phyloP scores from a whole-genome alignment of 2,113 vertebrate species.

The Ammodytes marinus region DNA sequence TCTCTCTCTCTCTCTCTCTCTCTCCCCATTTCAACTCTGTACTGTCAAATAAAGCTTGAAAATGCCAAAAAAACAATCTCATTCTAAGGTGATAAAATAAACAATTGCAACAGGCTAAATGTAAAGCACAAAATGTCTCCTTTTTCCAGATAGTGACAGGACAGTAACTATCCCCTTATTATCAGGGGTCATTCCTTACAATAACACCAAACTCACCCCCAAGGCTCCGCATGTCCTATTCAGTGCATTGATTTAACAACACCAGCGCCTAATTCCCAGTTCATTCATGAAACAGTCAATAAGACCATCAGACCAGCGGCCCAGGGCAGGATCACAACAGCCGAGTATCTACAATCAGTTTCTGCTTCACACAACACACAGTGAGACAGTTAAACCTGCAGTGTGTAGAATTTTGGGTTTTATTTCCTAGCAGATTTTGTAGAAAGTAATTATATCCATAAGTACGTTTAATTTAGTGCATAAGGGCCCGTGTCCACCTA shows the following conservation, averaged over 20 bases:
- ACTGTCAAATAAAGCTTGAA: no score
- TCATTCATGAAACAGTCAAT: background rate
- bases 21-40: no score
- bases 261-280: background rate
- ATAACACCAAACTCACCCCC: background rate
- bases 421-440: no score
- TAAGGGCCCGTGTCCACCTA: no score
- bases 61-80: no score
- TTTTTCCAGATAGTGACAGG: background rate
- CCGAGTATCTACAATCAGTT: background rate
- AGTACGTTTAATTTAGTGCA: no score
- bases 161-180: background rate
- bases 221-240: background rate
- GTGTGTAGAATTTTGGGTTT: no score
- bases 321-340: background rate
- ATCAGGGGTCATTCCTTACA: background rate
- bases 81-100: no score
- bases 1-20: no score
- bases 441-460: no score
- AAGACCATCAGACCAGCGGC: background rate
- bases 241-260: conserved; percentile 1
- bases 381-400: no score
- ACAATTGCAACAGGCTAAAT: background rate
- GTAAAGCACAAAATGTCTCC: background rate
- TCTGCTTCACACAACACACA: no score